These are phyloP conservation scores for Felis catus DNA, from an alignment of 2,113 vertebrate species.

Conservation along the genomic window DNA sequence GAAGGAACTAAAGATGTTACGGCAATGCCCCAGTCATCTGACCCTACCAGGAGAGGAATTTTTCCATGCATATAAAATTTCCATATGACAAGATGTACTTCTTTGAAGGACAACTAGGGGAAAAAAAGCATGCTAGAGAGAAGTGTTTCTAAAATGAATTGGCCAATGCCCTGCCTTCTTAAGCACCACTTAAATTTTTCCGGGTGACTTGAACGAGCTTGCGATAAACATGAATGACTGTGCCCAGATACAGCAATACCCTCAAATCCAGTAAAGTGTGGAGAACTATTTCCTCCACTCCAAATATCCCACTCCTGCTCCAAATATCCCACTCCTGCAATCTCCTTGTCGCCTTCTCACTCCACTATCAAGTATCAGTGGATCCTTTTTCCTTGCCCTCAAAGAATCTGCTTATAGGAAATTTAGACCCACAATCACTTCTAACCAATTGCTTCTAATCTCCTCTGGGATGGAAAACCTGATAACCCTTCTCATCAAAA, in stretches of 20 bases:
- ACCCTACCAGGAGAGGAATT: not conserved
- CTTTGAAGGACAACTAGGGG: not conserved
- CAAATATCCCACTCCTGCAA: not conserved
- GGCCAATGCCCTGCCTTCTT: not conserved
- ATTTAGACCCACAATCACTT: not conserved
- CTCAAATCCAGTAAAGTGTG: not conserved
- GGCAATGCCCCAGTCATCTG: not conserved
- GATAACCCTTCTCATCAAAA: not conserved
- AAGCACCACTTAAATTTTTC: conserved; percentile 13
- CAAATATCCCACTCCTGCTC: not conserved
- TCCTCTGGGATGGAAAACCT: conserved; percentile 20
- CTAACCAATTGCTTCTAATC: not conserved
- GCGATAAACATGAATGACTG: not conserved
- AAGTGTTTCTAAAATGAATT: conserved; percentile 49
- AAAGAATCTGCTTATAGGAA: conserved; percentile 17
- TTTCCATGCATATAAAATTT: not conserved
- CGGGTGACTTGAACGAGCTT: not conserved
- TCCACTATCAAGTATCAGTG: not conserved
- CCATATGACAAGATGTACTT: conserved; percentile 11
- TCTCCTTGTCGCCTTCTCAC: not conserved
- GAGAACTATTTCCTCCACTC: not conserved
- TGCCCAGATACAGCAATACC: not conserved
- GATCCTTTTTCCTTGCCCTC: not conserved
- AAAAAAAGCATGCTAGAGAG: not conserved
- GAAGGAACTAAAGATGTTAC: not conserved